Evolutionary conservation across 1,140 invertebrate species (phyloP), one percentile per base, ranked within the genome.

Genomic region (Eumeta japonica): DNA sequence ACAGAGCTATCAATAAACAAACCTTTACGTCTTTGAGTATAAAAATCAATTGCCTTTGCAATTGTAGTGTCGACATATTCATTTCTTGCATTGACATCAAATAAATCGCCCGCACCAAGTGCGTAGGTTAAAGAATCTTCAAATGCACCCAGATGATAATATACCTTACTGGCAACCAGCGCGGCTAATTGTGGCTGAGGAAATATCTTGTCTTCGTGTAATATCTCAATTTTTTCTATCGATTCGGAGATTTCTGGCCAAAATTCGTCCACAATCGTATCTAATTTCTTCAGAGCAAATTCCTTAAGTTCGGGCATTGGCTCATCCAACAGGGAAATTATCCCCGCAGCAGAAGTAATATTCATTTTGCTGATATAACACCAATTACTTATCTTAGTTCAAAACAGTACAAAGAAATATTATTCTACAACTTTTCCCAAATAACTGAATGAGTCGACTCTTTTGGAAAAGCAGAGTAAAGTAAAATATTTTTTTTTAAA

Each of bases 241-340:
- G 93, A 91, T 76, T 98, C 96, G 0, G 94, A 96, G 45, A 98
- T 97, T 78, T 98, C 95, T 11, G 94, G 92, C 95, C 95, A 98
- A 76, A 98, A 98, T 68, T 96, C 90, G 67, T 97, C 93, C 0
- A 98, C 94, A 62, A 98, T 92, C 55, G 84, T 82, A 71, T 98
- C 88, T 28, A 98, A 76, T 58, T 94, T 94, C 53, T 89, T 88
- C 35, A 89, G 53, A 13, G 95, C 94, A 75, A 96, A 98, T 2
- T 92, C 85, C 75, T 96, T 95, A 29, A 98, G 77, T 73, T 97
- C 92, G 11, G 87, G 82, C 75, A 91, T 89, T 16, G 90, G 88
- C 70, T 98, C 95, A 68, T 98, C 93, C 36, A 98, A 79, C 43
- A 98, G 84, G 63, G 94, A 93, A 52, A 98, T 92, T 46, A 98